Percentiles rank a stretch among this genome's conserved stretches.
phyloP scores from a whole-genome alignment of 2,888 invertebrate genomes.

The Agonopterix heracliana region DNA sequence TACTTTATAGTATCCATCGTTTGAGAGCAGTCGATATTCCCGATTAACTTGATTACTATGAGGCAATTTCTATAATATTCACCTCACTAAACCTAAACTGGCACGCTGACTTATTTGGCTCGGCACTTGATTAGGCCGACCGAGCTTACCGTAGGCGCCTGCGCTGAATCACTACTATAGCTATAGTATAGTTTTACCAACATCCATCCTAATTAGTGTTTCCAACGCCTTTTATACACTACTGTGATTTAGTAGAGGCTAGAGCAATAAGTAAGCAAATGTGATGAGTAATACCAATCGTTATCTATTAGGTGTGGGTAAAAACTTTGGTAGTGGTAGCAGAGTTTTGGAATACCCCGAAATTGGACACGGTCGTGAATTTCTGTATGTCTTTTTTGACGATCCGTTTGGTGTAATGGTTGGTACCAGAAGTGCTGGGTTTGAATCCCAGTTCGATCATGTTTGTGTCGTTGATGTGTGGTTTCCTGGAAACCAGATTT shows the following conservation, averaged over 20 bases:
- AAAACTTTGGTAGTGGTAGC: too few relatives aligned
- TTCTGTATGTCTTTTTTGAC: too few relatives aligned
- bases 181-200: conserved; percentile 7
- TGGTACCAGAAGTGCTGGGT: too few relatives aligned
- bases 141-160: conserved; percentile 38
- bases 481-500: too few relatives aligned
- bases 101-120: conserved; percentile 42
- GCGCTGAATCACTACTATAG: conserved; percentile 38
- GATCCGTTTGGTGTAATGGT: too few relatives aligned
- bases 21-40: background rate
- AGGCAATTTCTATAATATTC: background rate
- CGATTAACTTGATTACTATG: background rate
- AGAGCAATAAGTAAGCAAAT: too few relatives aligned
- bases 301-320: too few relatives aligned
- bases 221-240: background rate
- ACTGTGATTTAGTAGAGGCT: background rate
- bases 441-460: too few relatives aligned
- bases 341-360: too few relatives aligned
- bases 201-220: conserved; percentile 52
- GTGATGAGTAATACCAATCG: too few relatives aligned
- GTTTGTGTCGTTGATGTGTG: too few relatives aligned
- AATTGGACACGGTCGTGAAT: too few relatives aligned
- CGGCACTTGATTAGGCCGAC: conserved; percentile 38
- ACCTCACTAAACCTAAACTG: conserved; percentile 18
- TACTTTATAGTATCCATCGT: background rate